Evolutionary conservation across 2,797 vertebrate genomes (phyloP).

Genomic region (Enteromius afrohamiltoni): DNA sequence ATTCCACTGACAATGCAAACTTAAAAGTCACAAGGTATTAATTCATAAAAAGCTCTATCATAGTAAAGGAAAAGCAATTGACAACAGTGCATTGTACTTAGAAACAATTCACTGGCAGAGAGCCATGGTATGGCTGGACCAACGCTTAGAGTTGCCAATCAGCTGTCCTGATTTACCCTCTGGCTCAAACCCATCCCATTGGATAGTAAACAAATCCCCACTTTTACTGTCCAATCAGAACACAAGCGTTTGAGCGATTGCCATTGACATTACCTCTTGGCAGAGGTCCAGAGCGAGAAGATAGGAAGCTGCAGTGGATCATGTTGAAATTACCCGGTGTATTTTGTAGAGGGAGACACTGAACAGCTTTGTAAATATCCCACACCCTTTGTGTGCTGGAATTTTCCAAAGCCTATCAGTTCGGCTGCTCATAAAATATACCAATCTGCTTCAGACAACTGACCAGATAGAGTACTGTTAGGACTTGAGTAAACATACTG

Average conservation of each 20-base stretch:
- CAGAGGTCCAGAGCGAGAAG: constrained; percentile 43
- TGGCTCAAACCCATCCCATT: constrained; percentile 31
- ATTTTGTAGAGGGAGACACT: constrained; percentile 40
- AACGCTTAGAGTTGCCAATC: constrained; percentile 55
- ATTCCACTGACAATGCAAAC: neutral
- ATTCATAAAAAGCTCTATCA: constrained; percentile 65
- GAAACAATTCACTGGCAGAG: constrained; percentile 3
- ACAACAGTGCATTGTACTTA: constrained; percentile 28
- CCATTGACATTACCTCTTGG: constrained; percentile 39
- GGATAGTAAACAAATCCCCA: constrained; percentile 20
- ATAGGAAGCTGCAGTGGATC: neutral
- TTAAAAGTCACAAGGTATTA: constrained; percentile 14
- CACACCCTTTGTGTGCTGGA: constrained; percentile 52
- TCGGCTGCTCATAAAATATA: constrained; percentile 42
- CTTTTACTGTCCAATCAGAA: constrained; percentile 51
- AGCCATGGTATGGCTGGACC: constrained; percentile 4
- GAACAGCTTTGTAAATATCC: constrained; percentile 55
- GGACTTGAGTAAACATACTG: neutral
- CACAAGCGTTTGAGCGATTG: constrained; percentile 2
- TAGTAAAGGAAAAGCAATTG: constrained; percentile 58
- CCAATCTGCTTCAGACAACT: constrained; percentile 1
- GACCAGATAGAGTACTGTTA: neutral
- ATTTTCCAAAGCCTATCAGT: constrained; percentile 47
- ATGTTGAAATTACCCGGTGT: constrained; percentile 42
- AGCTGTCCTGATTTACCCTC: constrained; percentile 50